Percentiles rank a stretch among this genome's conserved stretches.
These are phyloP conservation scores for Ascaphus truei DNA, from an alignment of 2,113 vertebrate genomes.

Conservation along the genomic window DNA sequence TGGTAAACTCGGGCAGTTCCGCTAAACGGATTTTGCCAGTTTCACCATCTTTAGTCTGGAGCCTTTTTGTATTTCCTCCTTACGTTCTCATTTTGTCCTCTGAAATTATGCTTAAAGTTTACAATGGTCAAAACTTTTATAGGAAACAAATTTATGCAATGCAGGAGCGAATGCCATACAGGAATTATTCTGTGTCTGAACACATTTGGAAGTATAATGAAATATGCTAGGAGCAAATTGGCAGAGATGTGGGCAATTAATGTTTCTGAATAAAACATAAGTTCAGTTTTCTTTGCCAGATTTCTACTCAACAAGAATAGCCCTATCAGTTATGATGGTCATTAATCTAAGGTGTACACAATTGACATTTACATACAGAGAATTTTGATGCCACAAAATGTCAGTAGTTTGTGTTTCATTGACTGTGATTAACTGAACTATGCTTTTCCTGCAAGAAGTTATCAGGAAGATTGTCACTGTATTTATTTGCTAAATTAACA, in stretches of 20 bases:
- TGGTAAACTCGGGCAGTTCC: too few relatives aligned
- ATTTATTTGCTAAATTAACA: too few relatives aligned
- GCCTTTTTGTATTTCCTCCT: too few relatives aligned
- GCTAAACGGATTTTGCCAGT: too few relatives aligned
- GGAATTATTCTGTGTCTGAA: background rate
- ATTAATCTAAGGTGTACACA: background rate
- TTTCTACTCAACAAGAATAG: background rate
- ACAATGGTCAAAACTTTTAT: too few relatives aligned
- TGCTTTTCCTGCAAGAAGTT: background rate
- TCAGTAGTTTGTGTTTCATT: background rate
- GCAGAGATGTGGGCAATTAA: background rate
- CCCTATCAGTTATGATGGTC: background rate
- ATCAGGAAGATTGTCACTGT: too few relatives aligned
- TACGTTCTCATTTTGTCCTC: too few relatives aligned
- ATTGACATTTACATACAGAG: background rate
- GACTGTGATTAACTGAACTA: background rate
- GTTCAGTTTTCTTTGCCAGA: background rate
- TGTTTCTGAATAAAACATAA: background rate
- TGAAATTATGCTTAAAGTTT: too few relatives aligned
- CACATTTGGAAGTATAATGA: slow-evolving; percentile 13
- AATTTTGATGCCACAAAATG: background rate
- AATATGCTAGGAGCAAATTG: background rate
- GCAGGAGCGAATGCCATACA: background rate
- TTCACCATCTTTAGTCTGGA: too few relatives aligned
- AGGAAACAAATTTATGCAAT: background rate